Evolutionary conservation across 2,888 invertebrate genomes (phyloP).

Genomic region (Apodemia duryi): DNA sequence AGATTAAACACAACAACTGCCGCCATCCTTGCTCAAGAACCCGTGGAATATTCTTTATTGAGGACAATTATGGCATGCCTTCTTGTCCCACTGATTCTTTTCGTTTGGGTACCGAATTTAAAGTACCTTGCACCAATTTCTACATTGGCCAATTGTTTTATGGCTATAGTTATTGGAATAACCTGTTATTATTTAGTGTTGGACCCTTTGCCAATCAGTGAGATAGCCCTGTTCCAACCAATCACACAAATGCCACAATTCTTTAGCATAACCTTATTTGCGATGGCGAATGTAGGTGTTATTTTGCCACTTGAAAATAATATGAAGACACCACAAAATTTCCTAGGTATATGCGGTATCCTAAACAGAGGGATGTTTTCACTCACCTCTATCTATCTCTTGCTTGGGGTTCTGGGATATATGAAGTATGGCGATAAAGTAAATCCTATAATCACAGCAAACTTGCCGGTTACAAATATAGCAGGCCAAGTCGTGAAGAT

Average conservation of each 20-base stretch:
- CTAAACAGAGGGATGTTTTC: too few relatives aligned
- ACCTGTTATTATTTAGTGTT: neutral
- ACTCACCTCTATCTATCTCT: too few relatives aligned
- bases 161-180: conserved; percentile 1
- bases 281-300: conserved; percentile 1
- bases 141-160: neutral
- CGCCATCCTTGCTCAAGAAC: neutral
- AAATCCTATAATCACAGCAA: neutral
- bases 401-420: neutral
- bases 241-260: neutral
- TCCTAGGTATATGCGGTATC: neutral
- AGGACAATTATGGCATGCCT: neutral
- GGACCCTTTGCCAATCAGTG: neutral
- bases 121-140: neutral
- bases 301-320: conserved; percentile 1
- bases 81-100: neutral
- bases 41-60: neutral
- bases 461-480: neutral
- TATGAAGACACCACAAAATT: neutral
- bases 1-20: neutral
- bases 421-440: neutral
- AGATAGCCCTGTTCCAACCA: neutral
- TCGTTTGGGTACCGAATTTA: conserved; percentile 1
- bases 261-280: neutral
- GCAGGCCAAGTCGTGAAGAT: too few relatives aligned